A percentile compares a stretch with the other conserved stretches of the same genome.
These are phyloP conservation scores for Distichodus sexfasciatus DNA, from an alignment of 2,797 vertebrate genomes.

Conservation along the genomic window DNA sequence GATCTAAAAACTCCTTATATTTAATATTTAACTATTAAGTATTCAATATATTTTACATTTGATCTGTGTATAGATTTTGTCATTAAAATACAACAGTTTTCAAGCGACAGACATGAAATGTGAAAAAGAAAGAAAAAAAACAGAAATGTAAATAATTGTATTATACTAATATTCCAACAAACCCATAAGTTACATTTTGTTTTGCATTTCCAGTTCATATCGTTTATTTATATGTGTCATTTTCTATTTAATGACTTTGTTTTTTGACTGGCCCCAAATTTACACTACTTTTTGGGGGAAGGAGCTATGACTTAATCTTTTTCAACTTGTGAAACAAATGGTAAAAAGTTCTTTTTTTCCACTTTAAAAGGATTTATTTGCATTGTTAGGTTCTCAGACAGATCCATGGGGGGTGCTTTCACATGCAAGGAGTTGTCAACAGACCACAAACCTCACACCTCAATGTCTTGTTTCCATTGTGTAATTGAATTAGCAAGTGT, in stretches of 20 bases:
- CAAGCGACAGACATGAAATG: no score
- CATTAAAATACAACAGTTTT: no score
- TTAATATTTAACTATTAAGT: no score
- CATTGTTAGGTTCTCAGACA: slow-evolving; percentile 25
- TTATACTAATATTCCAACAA: no score
- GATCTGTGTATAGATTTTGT: no score
- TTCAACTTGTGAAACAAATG: slow-evolving; percentile 2
- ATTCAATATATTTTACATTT: no score
- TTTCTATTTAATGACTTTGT: not conserved
- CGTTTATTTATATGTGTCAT: no score
- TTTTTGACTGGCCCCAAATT: not conserved
- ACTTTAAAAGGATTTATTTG: slow-evolving; percentile 14
- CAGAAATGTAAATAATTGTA: no score
- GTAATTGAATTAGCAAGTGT: slow-evolving; percentile 33
- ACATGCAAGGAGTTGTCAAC: slow-evolving; percentile 23
- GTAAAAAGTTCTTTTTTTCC: not conserved
- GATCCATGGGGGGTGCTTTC: slow-evolving; percentile 3
- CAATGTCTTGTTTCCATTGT: not conserved
- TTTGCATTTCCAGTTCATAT: no score
- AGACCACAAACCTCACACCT: slow-evolving; percentile 10
- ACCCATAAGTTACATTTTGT: no score
- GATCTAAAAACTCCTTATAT: no score
- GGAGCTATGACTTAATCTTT: not conserved
- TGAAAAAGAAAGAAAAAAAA: no score
- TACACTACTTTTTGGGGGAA: not conserved